A percentile compares a stretch with the other conserved stretches of the same genome.
phyloP scores from a whole-genome alignment of 2,888 invertebrate genomes.

The Drosophila maculinotata region DNA sequence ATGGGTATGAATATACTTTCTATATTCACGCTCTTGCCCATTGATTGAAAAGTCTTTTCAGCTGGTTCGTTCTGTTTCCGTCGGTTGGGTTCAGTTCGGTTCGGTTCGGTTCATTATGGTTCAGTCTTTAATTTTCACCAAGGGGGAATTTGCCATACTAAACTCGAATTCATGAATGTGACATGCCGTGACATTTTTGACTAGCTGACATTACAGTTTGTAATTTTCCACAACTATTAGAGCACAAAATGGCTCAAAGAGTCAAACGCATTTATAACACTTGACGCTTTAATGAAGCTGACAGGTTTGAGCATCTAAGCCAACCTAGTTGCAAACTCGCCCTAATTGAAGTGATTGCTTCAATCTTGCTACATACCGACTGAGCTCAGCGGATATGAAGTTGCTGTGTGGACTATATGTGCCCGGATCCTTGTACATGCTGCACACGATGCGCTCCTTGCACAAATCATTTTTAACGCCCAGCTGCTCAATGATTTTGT shows the following conservation, averaged over 20 bases:
- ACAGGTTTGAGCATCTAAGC: constrained; percentile 36
- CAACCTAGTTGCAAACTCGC: constrained; percentile 1
- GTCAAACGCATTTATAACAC: constrained; percentile 34
- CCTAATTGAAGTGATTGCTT: constrained; percentile 6
- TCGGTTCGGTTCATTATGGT: constrained; percentile 6
- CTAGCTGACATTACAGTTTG: constrained; percentile 59
- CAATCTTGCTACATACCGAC: constrained; percentile 89
- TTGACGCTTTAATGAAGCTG: constrained; percentile 36
- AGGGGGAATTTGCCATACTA: no score
- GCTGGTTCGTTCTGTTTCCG: constrained; percentile 9
- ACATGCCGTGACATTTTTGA: constrained; percentile 45
- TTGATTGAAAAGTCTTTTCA: constrained; percentile 60
- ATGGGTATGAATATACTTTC: constrained; percentile 53
- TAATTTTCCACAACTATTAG: constrained; percentile 58
- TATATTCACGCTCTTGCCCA: constrained; percentile 68
- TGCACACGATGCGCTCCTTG: constrained; percentile 92
- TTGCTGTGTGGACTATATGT: constrained; percentile 94
- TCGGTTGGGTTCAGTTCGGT: no score
- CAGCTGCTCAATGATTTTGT: constrained; percentile 89
- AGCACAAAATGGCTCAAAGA: constrained; percentile 52
- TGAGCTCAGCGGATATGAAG: constrained; percentile 93
- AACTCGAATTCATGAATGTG: constrained; percentile 30
- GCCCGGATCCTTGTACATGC: constrained; percentile 93
- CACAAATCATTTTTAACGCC: constrained; percentile 90
- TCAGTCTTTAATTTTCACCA: constrained; percentile 37